Base-by-base conservation (phyloP, 2,888 invertebrate genomes). In the Drosophila atroscutellata region DNA sequence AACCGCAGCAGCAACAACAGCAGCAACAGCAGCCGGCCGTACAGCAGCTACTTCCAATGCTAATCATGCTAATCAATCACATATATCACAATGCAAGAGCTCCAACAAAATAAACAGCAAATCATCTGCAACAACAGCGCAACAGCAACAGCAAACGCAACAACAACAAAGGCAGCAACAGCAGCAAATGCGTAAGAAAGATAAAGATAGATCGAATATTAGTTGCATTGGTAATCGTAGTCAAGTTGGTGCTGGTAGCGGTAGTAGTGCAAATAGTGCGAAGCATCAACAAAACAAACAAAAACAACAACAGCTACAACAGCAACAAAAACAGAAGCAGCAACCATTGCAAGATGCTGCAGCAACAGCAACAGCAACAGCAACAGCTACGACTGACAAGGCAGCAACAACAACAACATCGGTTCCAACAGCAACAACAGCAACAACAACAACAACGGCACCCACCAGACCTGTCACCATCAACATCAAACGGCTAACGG, bases 181-280 rank as follows among this genome's bases (percentile, higher is more conserved):
- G 72, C 83, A 72, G 64, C 90, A 90, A 81, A 80, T 92, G 89
- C 92, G 91, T 82, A 92, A 91, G 84, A 92, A 90, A 90, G 92
- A 92, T 71, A 91, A 91, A 91, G 91, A 91, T 85, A 90, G 90
- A 91, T 81, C 90, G 64, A 91, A 91, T 83, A 87, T 81, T 79
- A 85, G 83, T 80, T 86, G 85, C 79, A 81, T 86, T 76, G 82
- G 81, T 72, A 70, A 72, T 73, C 75, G 81, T 83, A 86, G 88
- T 78, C 73, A 72, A 72, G 72, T 78, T 81, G 81, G 72, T 83
- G 81, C 75, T 79, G 80, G 75, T 79, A 81, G 78, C 77, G 81
- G 80, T 86, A 83, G 80, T 79, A 80, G 75, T 79, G 70, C 77
- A 75, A 84, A 74, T 86, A 86, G 84, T 77, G 87, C 81, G 77